These are phyloP conservation scores for Drosophila buzzatii DNA, from an alignment of 2,888 invertebrate genomes.

Conservation along the genomic window DNA sequence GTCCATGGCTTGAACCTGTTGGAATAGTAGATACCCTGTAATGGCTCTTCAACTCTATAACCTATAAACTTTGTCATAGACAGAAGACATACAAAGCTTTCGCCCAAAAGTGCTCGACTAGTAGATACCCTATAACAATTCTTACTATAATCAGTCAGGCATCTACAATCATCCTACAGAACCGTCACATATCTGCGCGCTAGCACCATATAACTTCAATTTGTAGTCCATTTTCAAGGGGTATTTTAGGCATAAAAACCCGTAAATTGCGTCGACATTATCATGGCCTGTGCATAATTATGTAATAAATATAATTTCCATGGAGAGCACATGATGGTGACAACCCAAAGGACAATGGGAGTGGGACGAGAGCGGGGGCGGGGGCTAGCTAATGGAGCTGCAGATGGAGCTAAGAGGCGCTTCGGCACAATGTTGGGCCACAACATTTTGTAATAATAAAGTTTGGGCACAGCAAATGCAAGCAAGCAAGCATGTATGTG, in stretches of 20 bases:
- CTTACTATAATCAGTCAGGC: not conserved
- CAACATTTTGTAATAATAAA: slow-evolving; percentile 51
- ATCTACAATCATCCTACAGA: not conserved
- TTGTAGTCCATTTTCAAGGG: not conserved
- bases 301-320: slow-evolving; percentile 76
- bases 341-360: not conserved
- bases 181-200: not conserved
- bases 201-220: not conserved
- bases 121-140: not conserved
- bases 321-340: slow-evolving; percentile 36
- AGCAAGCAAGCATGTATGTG: slow-evolving; percentile 1
- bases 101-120: not conserved
- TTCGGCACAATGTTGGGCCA: slow-evolving; percentile 22
- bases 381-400: slow-evolving; percentile 1
- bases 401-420: slow-evolving; percentile 10
- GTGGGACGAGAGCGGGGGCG: not conserved
- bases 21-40: not conserved
- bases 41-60: not conserved
- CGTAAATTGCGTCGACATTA: slow-evolving; percentile 35
- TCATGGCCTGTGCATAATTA: slow-evolving; percentile 71
- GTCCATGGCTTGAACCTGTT: not conserved
- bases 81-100: not conserved
- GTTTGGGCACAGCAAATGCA: slow-evolving; percentile 36
- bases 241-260: slow-evolving; percentile 25
- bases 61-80: not conserved